Evolutionary conservation across 2,113 vertebrate genomes (phyloP), one percentile per base, ranked within the genome.

Genomic region (Microcebus griseorufus): DNA sequence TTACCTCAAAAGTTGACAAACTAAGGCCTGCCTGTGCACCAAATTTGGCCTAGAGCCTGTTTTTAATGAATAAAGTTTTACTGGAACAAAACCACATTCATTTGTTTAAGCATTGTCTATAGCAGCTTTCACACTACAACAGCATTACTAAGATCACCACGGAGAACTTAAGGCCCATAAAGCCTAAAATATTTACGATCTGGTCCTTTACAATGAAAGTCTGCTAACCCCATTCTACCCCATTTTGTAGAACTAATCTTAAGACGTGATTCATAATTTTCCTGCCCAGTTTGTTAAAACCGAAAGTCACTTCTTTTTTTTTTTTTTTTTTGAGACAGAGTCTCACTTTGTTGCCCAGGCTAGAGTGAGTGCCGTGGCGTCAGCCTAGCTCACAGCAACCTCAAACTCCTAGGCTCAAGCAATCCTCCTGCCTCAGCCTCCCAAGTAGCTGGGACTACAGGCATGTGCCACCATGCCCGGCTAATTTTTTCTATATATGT

Each of bases 61-160:
- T 88, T 95, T 95, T 70, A 37, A 4, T 58, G 79, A 94, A 94
- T 42, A 34, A 88, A 89, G n/a, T 92, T 92, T 93, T 80, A 96
- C 0, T 90, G 34, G 70, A 90, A 75, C 34, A 93, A 55, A 82
- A 29, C 25, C n/a, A 83, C 3, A 91, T 2, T 60, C 25, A 79
- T 60, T 73, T 93, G 22, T 23, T 88, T 79, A 91, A 78, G 20
- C 17, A 82, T 9, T 70, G 18, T 78, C 73, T 67, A 17, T 10
- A 23, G 14, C 51, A 96, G 14, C 3, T 93, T 85, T 93, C 76
- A 80, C 2, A 70, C 5, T 65, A 89, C 10, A 83, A 69, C 1
- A 81, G 53, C 60, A 92, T 51, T 90, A 48, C 11, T 73, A 62
- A 93, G 45, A 39, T 72, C 39, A 85, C 18, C 37, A 72, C 3